These are phyloP conservation scores for Acanthococcus lagerstroemiae DNA, from an alignment of 2,888 invertebrate genomes.

Conservation along the genomic window DNA sequence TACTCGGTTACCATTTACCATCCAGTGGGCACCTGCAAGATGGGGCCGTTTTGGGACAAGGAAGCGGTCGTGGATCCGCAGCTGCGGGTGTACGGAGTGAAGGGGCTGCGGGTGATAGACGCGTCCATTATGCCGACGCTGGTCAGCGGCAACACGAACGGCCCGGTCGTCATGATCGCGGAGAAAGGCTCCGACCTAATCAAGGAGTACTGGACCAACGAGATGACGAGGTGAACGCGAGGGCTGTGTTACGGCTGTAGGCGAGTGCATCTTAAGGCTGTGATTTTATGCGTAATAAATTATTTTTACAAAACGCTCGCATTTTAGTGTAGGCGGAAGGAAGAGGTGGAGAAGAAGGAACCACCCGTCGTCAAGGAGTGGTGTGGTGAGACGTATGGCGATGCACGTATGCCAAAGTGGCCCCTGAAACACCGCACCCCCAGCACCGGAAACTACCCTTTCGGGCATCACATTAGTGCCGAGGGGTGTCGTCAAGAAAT, in stretches of 20 bases:
- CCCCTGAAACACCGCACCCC: no score
- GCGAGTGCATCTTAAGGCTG: constrained; percentile 1
- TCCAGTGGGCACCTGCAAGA: constrained; percentile 77
- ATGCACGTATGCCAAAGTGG: no score
- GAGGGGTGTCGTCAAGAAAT: no score
- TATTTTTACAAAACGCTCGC: no score
- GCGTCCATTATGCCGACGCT: constrained; percentile 79
- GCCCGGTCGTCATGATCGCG: constrained; percentile 78
- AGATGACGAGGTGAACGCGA: neutral
- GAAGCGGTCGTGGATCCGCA: constrained; percentile 74
- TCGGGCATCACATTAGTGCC: no score
- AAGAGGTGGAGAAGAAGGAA: no score
- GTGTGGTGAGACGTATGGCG: no score
- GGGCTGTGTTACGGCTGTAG: neutral
- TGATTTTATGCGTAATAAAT: constrained; percentile 13
- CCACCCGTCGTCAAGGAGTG: no score
- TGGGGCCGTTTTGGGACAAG: constrained; percentile 79
- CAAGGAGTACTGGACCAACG: constrained; percentile 59
- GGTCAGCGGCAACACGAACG: constrained; percentile 78
- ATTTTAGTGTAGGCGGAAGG: no score
- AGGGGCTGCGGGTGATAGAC: constrained; percentile 68
- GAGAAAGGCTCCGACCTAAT: constrained; percentile 83
- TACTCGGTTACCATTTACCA: constrained; percentile 78
- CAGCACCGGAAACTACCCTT: no score
- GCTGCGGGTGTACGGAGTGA: constrained; percentile 65